Conservation (phyloP, 2,888 invertebrate species). For the Drosophila nr. medialis region DNA sequence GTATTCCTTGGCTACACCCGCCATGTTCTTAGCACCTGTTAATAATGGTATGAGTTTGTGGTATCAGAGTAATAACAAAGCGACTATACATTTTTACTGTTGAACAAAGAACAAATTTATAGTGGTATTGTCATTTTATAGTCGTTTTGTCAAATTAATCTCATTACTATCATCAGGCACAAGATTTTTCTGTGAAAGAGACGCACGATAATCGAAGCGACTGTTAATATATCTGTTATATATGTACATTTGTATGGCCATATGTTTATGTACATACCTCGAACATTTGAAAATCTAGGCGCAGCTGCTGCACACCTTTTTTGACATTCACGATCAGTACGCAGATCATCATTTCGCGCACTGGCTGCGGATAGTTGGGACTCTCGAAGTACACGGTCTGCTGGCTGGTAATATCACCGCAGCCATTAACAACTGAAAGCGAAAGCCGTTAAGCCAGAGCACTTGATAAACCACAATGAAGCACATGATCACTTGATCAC, state of each 20-base stretch:
- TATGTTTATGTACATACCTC: conserved; percentile 86
- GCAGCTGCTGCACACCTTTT: conserved; percentile 88
- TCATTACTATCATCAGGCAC: neutral
- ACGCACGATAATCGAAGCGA: neutral
- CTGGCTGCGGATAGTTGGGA: conserved; percentile 88
- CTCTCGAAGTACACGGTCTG: conserved; percentile 90
- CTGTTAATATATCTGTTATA: neutral
- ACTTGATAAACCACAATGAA: conserved; percentile 3
- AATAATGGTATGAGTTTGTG: no score
- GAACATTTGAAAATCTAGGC: conserved; percentile 89
- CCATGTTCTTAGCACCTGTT: no score
- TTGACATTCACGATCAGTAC: conserved; percentile 87
- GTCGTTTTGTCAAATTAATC: neutral
- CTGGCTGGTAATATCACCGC: conserved; percentile 88
- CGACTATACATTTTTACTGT: no score
- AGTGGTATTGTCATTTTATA: neutral
- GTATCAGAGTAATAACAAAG: no score
- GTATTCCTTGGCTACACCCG: no score
- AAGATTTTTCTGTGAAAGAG: neutral
- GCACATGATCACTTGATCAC: neutral
- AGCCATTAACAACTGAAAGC: conserved; percentile 87
- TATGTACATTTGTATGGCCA: neutral
- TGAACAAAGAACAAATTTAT: no score
- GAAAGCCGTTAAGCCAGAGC: conserved; percentile 13
- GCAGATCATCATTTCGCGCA: conserved; percentile 87